These are phyloP conservation scores for Chymomyza fuscimana DNA, from an alignment of 2,888 invertebrate genomes.

Conservation along the genomic window DNA sequence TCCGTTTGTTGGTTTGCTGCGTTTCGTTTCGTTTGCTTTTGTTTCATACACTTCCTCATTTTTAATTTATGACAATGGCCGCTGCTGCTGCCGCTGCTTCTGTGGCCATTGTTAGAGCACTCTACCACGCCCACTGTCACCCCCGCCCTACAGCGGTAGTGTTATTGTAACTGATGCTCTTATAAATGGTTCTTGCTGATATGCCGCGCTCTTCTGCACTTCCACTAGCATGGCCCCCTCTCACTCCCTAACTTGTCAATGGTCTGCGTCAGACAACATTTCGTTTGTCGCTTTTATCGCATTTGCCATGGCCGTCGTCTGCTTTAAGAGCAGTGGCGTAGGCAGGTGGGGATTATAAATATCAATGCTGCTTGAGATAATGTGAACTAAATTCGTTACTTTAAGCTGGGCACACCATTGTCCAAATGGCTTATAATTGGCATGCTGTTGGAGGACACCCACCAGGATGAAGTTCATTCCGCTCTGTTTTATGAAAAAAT, in stretches of 20 bases:
- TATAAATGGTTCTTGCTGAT: constrained; percentile 54
- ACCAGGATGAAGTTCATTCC: too few relatives aligned
- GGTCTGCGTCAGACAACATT: constrained; percentile 54
- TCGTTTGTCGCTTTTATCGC: constrained; percentile 71
- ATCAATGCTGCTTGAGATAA: neutral
- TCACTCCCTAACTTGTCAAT: neutral
- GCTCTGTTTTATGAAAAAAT: too few relatives aligned
- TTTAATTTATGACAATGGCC: constrained; percentile 76
- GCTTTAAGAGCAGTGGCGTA: too few relatives aligned
- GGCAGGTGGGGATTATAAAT: neutral
- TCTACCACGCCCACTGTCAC: constrained; percentile 26
- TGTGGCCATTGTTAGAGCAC: constrained; percentile 55
- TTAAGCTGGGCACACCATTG: too few relatives aligned
- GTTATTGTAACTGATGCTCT: constrained; percentile 74
- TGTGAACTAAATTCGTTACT: too few relatives aligned
- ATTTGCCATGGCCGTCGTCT: neutral
- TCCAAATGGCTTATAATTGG: too few relatives aligned
- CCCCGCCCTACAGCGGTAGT: constrained; percentile 6
- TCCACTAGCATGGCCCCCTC: neutral
- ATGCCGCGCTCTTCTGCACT: constrained; percentile 15
- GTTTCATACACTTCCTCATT: constrained; percentile 71
- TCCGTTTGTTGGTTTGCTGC: constrained; percentile 51
- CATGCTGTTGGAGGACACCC: too few relatives aligned
- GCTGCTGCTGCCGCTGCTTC: neutral
- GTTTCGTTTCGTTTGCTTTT: constrained; percentile 60